Percentiles rank a stretch among this genome's conserved stretches.
Evolutionary conservation across 1,140 invertebrate species (phyloP).

Genomic region (Akabosia matsudoensis): DNA sequence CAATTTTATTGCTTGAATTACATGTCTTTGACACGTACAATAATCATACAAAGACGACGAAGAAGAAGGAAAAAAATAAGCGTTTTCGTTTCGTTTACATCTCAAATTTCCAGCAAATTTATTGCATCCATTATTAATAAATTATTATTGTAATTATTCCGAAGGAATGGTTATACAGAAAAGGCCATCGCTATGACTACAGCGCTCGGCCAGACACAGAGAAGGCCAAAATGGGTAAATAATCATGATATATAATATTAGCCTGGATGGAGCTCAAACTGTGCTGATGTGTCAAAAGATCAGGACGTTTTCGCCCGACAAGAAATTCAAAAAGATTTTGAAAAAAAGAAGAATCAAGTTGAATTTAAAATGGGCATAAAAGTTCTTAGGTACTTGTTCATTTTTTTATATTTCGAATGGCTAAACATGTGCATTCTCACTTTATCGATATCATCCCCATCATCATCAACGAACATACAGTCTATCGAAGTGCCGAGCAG

Average conservation of each 20-base stretch:
- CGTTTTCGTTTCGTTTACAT: conserved; percentile 22
- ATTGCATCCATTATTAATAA: conserved; percentile 22
- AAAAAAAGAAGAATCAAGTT: neutral
- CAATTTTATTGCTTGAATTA: no score
- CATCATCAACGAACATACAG: neutral
- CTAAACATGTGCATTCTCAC: conserved; percentile 1
- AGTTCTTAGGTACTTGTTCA: neutral
- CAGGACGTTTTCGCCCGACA: neutral
- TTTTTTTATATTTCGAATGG: neutral
- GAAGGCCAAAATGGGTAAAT: neutral
- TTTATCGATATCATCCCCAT: neutral
- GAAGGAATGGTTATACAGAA: neutral
- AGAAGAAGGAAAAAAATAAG: conserved; percentile 9
- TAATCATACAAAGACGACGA: neutral
- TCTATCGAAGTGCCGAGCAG: neutral
- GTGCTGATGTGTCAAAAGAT: neutral
- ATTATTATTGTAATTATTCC: conserved; percentile 22
- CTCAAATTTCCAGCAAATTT: conserved; percentile 21
- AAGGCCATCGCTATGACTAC: neutral
- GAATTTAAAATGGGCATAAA: conserved; percentile 4
- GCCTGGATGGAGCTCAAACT: neutral
- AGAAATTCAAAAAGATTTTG: neutral
- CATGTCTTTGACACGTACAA: neutral
- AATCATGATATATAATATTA: neutral
- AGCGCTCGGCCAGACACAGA: neutral